Conservation (phyloP, 92 coral and sea anemone species). For the Porites divaricata region DNA sequence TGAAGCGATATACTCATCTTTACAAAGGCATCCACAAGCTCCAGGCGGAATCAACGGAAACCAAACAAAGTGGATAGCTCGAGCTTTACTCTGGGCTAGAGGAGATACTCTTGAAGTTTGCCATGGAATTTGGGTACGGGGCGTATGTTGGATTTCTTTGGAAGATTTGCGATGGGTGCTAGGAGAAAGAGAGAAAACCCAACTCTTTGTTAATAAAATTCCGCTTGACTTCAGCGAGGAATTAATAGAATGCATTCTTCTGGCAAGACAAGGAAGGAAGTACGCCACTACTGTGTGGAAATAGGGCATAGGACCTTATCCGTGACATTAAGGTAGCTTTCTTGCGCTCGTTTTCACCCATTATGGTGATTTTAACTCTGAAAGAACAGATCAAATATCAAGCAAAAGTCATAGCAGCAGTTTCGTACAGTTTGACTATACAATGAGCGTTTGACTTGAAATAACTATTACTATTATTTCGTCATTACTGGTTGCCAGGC, state of each 20-base stretch:
- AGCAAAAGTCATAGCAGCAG: too few species aligned
- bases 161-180: slow-evolving; percentile 42
- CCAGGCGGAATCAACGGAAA: slow-evolving; percentile 37
- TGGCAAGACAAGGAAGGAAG: slow-evolving; percentile 21
- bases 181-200: neutral
- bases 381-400: too few species aligned
- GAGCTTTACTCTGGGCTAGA: slow-evolving; percentile 11
- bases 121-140: slow-evolving; percentile 7
- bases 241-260: slow-evolving; percentile 19
- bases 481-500: too few species aligned
- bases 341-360: too few species aligned
- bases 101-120: neutral
- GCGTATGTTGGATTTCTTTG: slow-evolving; percentile 22
- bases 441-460: too few species aligned
- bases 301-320: neutral
- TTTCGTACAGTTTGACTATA: too few species aligned
- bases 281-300: slow-evolving; percentile 2
- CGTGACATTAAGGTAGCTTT: neutral
- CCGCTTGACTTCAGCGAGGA: slow-evolving; percentile 21
- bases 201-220: slow-evolving; percentile 40
- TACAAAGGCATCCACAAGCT: slow-evolving; percentile 18
- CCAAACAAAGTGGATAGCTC: slow-evolving; percentile 30
- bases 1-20: slow-evolving; percentile 17
- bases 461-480: too few species aligned
- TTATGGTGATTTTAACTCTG: too few species aligned